phyloP scores from a whole-genome alignment of 2,797 vertebrate genomes.

The Gymnocypris eckloni region DNA sequence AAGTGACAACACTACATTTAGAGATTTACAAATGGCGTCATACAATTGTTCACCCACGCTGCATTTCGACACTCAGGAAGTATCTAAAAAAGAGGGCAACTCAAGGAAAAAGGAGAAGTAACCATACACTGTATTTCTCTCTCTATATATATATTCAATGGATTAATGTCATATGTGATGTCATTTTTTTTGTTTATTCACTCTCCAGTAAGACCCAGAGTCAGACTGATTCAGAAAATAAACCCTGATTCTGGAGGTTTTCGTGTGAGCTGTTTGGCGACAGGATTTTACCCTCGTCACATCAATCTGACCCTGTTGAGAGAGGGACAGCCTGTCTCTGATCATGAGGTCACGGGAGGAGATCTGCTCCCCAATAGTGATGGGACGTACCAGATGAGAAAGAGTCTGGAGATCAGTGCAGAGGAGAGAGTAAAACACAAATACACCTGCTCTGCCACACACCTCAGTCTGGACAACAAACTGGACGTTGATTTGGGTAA shows the following conservation, averaged over 20 bases:
- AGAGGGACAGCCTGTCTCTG: too few species aligned
- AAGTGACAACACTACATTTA: not conserved
- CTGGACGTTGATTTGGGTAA: too few species aligned
- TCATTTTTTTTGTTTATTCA: not conserved
- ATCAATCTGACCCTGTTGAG: too few species aligned
- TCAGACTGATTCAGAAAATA: not conserved
- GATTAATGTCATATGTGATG: too few species aligned
- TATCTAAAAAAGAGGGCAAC: not conserved
- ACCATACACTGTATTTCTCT: too few species aligned
- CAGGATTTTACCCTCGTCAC: conserved; percentile 33
- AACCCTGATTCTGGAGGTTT: not conserved
- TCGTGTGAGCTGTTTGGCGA: not conserved
- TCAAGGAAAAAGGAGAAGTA: conserved; percentile 10
- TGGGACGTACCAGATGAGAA: too few species aligned
- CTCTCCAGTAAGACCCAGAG: not conserved
- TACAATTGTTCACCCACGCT: not conserved
- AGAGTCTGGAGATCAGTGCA: not conserved
- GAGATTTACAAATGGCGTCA: not conserved
- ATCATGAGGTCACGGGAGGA: too few species aligned
- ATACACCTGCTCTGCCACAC: too few species aligned
- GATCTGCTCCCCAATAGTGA: too few species aligned
- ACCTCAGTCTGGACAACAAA: not conserved
- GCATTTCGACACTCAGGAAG: not conserved
- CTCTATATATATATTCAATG: too few species aligned
- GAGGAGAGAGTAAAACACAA: too few species aligned